A percentile compares a stretch with the other conserved stretches of the same genome.
Evolutionary conservation across 2,888 invertebrate genomes (phyloP).

Genomic region (Folsomia manolachei): DNA sequence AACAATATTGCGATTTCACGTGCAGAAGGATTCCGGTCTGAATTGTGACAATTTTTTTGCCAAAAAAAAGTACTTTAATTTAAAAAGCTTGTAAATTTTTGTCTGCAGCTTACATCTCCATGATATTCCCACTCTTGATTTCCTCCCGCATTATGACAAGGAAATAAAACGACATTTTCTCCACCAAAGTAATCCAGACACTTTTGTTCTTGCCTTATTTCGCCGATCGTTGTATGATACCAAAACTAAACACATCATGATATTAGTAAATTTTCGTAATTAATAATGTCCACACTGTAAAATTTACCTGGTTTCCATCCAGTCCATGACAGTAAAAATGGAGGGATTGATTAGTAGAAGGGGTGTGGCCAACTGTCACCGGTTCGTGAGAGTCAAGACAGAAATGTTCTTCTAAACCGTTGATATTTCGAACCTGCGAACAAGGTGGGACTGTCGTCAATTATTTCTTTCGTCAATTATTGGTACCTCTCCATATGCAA

Average conservation of each 20-base stretch:
- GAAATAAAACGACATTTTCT: neutral
- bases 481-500: conserved; percentile 23
- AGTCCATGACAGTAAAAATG: conserved; percentile 20
- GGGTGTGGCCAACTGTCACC: neutral
- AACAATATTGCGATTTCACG: neutral
- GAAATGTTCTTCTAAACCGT: neutral
- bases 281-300: too few species aligned
- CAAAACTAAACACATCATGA: conserved; percentile 14
- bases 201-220: conserved; percentile 18
- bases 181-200: conserved; percentile 24
- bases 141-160: conserved; percentile 23
- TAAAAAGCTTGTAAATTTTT: too few species aligned
- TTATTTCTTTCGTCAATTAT: too few species aligned
- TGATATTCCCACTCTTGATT: conserved; percentile 29
- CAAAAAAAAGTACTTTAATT: too few species aligned
- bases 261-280: neutral
- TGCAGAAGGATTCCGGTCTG: conserved; percentile 23
- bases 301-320: conserved; percentile 29
- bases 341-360: neutral
- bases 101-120: conserved; percentile 18
- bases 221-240: conserved; percentile 25
- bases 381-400: conserved; percentile 24
- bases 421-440: neutral
- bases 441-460: too few species aligned
- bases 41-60: too few species aligned